phyloP scores from a whole-genome alignment of 2,113 vertebrate species.

The Varanus salvator region DNA sequence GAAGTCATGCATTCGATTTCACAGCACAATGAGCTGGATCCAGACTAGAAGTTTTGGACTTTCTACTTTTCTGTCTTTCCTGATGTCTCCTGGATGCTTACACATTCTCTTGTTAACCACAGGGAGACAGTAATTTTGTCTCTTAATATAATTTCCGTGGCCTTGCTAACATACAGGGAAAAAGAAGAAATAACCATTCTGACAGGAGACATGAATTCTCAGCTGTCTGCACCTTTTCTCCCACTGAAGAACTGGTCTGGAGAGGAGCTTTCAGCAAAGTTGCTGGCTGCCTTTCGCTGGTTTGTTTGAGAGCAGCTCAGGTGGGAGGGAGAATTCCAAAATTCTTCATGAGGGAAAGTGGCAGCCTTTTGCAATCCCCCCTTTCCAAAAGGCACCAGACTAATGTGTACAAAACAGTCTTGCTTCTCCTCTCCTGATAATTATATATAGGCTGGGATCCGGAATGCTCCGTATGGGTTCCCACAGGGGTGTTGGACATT shows the following conservation, averaged over 20 bases:
- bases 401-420: background rate
- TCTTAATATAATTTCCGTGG: background rate
- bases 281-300: background rate
- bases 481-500: background rate
- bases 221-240: background rate
- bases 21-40: background rate
- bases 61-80: background rate
- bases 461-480: background rate
- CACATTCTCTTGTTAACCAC: background rate
- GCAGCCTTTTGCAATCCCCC: constrained; percentile 53
- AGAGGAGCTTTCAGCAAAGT: background rate
- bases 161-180: background rate
- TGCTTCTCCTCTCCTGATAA: background rate
- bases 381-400: constrained; percentile 55
- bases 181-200: background rate
- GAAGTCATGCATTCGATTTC: background rate
- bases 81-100: background rate
- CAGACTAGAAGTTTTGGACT: background rate
- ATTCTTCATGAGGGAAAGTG: no score
- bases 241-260: background rate
- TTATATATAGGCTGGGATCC: background rate
- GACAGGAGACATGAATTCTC: background rate
- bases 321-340: background rate
- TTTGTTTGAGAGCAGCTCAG: background rate
- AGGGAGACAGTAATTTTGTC: background rate